Evolutionary conservation across 2,113 vertebrate species (phyloP), one percentile per base, ranked within the genome.

Genomic region (Donacobius atricapilla): DNA sequence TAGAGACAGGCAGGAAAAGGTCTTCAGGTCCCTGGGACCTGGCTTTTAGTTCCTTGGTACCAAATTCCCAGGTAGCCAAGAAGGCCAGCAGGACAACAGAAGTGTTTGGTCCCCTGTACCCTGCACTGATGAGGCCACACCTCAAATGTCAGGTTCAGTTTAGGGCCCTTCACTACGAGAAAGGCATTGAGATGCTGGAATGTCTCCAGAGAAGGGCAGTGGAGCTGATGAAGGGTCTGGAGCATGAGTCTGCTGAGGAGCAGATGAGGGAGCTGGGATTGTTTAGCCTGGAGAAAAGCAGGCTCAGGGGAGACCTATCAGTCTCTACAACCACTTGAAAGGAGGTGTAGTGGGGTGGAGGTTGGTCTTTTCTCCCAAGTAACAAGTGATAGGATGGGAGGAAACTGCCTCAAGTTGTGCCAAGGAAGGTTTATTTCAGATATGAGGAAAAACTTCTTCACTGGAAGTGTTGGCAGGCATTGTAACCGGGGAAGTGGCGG

Each of bases 181-280:
- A 45, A 8, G 17, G 14, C n/a, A 40, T 1, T 30, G 39, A 30
- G 19, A 9, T 21, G 53, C n/a, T 83, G 40, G 40, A 35, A 4
- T 5, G 2, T 47, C 17, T 54, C 20, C 47, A 61, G n/a, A 47
- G 30, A 61, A 75, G 24, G 47, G 28, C 20, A 53, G 0, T 0
- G 0, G 24, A 54, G 51, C 39, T 60, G 21, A 3, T 12, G 39
- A 40, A 83, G 24, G 20, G 24, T 45, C 23, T 75, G 45, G 24
- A 75, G 20, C 45, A 45, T 1, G 7, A 40, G 24, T 40, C 13
- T 25, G n/a, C 10, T n/a, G 20, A 68, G 21, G 53, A 68, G 13
- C 20, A 40, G n/a, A 6, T 58, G 33, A 58, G 19, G 16, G 44
- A 58, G 37, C 22, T 65, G 37, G 12, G 11, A 28, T 54, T 82